These are phyloP conservation scores for Hydropotes inermis DNA, from an alignment of 2,113 vertebrate genomes.

Conservation along the genomic window DNA sequence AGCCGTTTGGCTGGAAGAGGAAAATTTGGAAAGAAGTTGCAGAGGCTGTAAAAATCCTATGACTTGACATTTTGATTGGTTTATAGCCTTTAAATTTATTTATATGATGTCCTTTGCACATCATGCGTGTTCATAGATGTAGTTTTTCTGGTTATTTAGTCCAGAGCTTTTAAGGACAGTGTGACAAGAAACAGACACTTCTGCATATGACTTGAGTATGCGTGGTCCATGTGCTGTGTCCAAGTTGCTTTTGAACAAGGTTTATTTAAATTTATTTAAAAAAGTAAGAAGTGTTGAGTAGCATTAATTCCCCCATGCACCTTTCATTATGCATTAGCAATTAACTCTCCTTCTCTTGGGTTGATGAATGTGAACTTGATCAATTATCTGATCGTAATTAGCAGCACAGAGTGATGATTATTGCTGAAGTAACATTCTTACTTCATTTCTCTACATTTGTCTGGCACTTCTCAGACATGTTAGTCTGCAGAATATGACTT, in stretches of 20 bases:
- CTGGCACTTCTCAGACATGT: background rate
- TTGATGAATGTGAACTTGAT: slow-evolving; percentile 76
- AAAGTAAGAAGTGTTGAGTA: slow-evolving; percentile 38
- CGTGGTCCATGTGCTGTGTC: slow-evolving; percentile 45
- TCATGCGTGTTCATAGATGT: background rate
- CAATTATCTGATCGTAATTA: slow-evolving; percentile 75
- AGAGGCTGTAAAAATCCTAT: background rate
- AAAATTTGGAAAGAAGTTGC: background rate
- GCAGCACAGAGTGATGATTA: slow-evolving; percentile 41
- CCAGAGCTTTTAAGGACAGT: background rate
- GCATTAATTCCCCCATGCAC: slow-evolving; percentile 53
- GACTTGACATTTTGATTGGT: background rate
- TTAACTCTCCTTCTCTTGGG: slow-evolving; percentile 65
- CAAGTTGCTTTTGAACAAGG: slow-evolving; percentile 9
- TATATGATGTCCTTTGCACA: background rate
- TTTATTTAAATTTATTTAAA: slow-evolving; percentile 61
- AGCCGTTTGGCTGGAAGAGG: background rate
- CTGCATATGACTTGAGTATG: background rate
- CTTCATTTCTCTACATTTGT: slow-evolving; percentile 35
- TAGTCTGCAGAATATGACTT: slow-evolving; percentile 28
- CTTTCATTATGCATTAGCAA: slow-evolving; percentile 68
- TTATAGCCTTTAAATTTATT: background rate
- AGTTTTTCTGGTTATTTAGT: background rate
- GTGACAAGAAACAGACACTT: background rate
- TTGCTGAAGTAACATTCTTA: slow-evolving; percentile 43